phyloP scores from a whole-genome alignment of 2,797 vertebrate species.

The Scyliorhinus canicula region DNA sequence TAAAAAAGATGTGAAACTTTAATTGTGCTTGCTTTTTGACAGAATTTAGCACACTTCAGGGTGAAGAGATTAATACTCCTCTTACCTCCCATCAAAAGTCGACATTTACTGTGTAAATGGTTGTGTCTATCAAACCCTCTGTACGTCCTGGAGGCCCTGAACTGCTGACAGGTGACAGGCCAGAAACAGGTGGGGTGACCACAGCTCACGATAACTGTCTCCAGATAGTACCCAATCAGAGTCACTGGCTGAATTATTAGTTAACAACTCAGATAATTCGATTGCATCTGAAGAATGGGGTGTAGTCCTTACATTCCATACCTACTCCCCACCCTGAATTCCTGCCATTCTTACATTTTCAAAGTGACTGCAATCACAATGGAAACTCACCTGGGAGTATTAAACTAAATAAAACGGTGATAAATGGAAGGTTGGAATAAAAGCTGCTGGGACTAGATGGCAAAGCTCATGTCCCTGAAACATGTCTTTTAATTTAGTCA shows the following conservation, averaged over 20 bases:
- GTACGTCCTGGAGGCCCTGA: neutral
- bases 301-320: slow-evolving; percentile 49
- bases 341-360: slow-evolving; percentile 40
- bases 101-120: neutral
- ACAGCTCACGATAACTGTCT: neutral
- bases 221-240: too few species aligned
- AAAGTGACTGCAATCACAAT: neutral
- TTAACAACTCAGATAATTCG: slow-evolving; percentile 23
- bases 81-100: neutral
- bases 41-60: neutral
- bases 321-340: slow-evolving; percentile 52
- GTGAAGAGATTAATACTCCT: neutral
- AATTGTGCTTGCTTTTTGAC: neutral
- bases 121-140: neutral
- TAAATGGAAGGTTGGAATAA: neutral
- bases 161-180: neutral
- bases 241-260: neutral
- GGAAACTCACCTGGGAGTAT: neutral
- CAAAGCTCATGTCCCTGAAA: too few species aligned
- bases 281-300: slow-evolving; percentile 51
- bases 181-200: neutral
- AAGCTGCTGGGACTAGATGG: neutral
- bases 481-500: too few species aligned
- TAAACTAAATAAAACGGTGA: neutral
- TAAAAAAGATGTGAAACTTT: neutral